phyloP scores from a whole-genome alignment of 2,797 vertebrate genomes.

The Falco concolor region DNA sequence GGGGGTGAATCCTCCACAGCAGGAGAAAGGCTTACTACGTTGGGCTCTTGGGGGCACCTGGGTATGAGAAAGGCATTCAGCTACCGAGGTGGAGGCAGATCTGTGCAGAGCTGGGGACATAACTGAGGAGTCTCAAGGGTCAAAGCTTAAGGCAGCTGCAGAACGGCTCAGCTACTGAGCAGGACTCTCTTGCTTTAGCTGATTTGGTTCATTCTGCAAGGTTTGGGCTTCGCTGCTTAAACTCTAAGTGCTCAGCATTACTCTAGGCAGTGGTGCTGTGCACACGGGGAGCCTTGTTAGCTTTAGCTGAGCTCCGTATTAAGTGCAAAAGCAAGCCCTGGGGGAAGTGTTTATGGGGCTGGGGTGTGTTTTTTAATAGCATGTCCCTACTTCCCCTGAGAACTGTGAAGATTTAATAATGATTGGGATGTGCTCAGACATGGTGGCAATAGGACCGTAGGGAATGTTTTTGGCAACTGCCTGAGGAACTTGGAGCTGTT shows the following conservation, averaged over 20 bases:
- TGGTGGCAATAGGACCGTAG: neutral
- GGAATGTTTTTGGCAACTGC: neutral
- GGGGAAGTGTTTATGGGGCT: neutral
- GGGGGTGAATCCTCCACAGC: neutral
- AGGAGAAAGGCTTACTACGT: neutral
- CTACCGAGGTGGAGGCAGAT: neutral
- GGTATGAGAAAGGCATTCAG: neutral
- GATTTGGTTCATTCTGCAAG: neutral
- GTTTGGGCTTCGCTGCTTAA: neutral
- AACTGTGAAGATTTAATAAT: neutral
- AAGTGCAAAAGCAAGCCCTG: neutral
- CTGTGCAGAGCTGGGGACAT: neutral
- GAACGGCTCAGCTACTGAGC: neutral
- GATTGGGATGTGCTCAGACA: conserved; percentile 1
- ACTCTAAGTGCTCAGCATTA: neutral
- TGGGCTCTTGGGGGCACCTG: neutral
- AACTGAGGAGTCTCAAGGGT: neutral
- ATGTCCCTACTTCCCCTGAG: neutral
- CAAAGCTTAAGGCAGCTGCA: neutral
- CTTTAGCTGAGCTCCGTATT: neutral
- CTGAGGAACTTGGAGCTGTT: conserved; percentile 3
- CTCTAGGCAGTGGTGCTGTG: neutral
- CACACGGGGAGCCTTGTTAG: neutral
- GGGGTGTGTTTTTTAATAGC: neutral
- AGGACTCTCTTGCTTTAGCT: neutral